Evolutionary conservation across 2,113 vertebrate genomes (phyloP).

Genomic region (Puffinus mauretanicus): DNA sequence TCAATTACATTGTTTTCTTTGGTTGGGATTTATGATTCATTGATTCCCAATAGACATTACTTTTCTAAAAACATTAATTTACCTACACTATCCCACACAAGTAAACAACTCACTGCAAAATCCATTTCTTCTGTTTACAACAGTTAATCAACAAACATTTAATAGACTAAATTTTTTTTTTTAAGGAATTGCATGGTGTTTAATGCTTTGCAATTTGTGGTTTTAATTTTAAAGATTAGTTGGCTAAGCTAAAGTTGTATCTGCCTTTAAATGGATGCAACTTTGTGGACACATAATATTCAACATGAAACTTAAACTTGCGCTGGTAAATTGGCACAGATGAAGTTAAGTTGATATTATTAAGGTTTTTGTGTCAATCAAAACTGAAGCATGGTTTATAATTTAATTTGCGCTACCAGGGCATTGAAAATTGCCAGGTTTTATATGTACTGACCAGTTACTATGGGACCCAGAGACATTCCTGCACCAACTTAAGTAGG

Average conservation of each 20-base stretch:
- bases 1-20: background rate
- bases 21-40: background rate
- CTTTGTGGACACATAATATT: background rate
- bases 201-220: background rate
- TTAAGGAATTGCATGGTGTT: background rate
- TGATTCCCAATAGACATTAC: background rate
- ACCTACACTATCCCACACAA: background rate
- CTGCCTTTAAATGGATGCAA: background rate
- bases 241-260: background rate
- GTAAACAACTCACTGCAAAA: background rate
- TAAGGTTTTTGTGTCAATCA: background rate
- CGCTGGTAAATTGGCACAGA: background rate
- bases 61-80: background rate
- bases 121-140: background rate
- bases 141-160: background rate
- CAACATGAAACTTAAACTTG: background rate
- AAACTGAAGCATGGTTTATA: background rate
- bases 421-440: background rate
- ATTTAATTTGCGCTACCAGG: background rate
- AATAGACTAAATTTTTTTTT: background rate
- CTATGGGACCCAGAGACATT: background rate
- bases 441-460: background rate
- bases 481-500: background rate
- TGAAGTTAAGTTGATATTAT: background rate
- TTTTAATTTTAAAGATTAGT: background rate